Evolutionary conservation across 2,113 vertebrate species (phyloP).

Genomic region (Hemiscyllium ocellatum): DNA sequence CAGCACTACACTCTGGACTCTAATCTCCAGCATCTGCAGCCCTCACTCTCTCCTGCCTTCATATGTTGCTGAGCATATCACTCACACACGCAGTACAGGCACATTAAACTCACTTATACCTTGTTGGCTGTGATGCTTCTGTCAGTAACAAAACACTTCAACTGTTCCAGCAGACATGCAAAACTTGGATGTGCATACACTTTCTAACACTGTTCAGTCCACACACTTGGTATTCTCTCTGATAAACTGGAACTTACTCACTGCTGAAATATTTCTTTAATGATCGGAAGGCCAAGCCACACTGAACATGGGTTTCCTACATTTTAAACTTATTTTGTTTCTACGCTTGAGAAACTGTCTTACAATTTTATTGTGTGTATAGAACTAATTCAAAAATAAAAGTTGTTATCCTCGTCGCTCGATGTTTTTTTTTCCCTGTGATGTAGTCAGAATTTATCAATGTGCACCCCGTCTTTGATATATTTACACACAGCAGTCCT

Average conservation of each 20-base stretch:
- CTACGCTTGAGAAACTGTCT: slow-evolving; percentile 32
- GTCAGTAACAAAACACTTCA: neutral
- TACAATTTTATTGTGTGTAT: slow-evolving; percentile 22
- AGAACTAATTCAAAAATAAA: slow-evolving; percentile 18
- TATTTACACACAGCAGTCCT: neutral
- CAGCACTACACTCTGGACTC: no score
- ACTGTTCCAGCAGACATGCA: neutral
- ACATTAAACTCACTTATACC: neutral
- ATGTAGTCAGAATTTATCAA: neutral
- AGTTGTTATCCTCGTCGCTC: slow-evolving; percentile 14
- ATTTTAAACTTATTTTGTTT: slow-evolving; percentile 32
- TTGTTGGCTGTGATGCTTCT: neutral
- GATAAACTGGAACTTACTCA: neutral
- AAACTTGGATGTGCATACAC: neutral
- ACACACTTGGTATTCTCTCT: neutral
- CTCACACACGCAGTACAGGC: neutral
- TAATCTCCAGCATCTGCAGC: no score
- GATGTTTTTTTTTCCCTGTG: neutral
- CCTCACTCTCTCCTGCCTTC: neutral
- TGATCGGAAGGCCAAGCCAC: neutral
- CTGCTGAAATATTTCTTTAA: slow-evolving; percentile 6
- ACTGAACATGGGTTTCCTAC: neutral
- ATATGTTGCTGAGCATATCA: no score
- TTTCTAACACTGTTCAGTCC: neutral
- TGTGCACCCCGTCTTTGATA: neutral